phyloP scores from a whole-genome alignment of 2,113 vertebrate species.

The Octodon degus region DNA sequence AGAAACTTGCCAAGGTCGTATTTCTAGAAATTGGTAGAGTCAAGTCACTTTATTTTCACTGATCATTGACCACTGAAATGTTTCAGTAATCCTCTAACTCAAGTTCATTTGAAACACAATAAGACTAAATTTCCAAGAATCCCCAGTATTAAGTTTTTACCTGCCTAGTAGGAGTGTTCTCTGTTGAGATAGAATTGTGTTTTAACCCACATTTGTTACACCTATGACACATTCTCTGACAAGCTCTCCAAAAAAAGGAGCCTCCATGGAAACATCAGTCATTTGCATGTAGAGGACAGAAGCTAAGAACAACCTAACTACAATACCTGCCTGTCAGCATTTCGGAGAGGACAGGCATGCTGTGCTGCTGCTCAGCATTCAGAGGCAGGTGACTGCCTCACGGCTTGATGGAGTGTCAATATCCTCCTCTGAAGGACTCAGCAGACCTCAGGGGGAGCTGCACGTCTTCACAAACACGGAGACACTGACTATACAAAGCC shows the following conservation, averaged over 20 bases:
- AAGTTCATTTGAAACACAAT: background rate
- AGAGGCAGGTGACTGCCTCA: background rate
- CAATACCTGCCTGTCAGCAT: background rate
- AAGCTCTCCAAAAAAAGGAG: background rate
- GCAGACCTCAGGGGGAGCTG: background rate
- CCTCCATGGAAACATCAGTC: background rate
- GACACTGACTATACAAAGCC: background rate
- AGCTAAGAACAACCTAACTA: background rate
- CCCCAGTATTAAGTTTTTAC: background rate
- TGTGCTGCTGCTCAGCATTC: too few relatives aligned
- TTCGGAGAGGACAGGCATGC: background rate
- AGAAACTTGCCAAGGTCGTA: background rate
- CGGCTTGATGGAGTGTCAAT: background rate
- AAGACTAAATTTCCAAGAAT: background rate
- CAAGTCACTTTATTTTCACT: background rate
- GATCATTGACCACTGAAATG: slow-evolving; percentile 18
- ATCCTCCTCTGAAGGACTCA: background rate
- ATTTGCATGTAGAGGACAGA: background rate
- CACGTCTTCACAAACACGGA: background rate
- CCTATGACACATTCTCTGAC: background rate
- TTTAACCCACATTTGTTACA: background rate
- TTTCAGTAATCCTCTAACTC: background rate
- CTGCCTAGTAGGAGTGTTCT: background rate
- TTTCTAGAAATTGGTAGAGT: background rate
- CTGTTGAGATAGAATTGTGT: background rate